A percentile compares a stretch with the other conserved stretches of the same genome.
Evolutionary conservation across 1,140 invertebrate species (phyloP).

Genomic region (Melanaphis sacchari): DNA sequence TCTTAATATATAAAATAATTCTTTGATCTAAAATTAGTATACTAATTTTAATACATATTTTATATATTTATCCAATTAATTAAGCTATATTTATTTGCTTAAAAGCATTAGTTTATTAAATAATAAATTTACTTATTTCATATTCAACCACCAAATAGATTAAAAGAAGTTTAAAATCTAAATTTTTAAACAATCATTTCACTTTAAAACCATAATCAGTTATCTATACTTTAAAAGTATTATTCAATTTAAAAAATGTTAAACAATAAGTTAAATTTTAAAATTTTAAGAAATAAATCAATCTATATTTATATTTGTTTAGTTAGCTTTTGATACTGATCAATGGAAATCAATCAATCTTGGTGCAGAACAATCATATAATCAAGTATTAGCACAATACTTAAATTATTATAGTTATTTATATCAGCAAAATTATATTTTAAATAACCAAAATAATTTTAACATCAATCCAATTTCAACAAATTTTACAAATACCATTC

Average conservation of each 20-base stretch:
- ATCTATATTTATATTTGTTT: background rate
- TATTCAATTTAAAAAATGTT: background rate
- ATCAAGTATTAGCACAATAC: slow-evolving; percentile 13
- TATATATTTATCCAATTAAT: background rate
- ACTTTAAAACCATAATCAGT: background rate
- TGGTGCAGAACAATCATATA: background rate
- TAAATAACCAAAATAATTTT: slow-evolving; percentile 26
- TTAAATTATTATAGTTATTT: slow-evolving; percentile 26
- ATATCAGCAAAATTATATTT: slow-evolving; percentile 12
- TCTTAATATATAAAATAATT: background rate
- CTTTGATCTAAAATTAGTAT: background rate
- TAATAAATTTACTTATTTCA: background rate
- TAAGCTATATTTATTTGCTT: background rate
- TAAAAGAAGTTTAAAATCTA: background rate
- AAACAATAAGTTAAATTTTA: background rate
- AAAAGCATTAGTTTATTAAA: background rate
- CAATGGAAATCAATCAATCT: background rate
- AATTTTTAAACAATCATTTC: background rate
- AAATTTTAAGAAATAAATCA: background rate
- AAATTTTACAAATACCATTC: background rate
- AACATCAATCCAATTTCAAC: background rate
- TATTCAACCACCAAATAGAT: background rate
- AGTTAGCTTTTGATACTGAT: slow-evolving; percentile 11
- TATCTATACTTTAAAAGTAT: background rate
- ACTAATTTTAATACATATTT: background rate